A percentile compares a stretch with the other conserved stretches of the same genome.
Conservation (phyloP, 2,113 vertebrate genomes). For the Trematocara variabile region DNA sequence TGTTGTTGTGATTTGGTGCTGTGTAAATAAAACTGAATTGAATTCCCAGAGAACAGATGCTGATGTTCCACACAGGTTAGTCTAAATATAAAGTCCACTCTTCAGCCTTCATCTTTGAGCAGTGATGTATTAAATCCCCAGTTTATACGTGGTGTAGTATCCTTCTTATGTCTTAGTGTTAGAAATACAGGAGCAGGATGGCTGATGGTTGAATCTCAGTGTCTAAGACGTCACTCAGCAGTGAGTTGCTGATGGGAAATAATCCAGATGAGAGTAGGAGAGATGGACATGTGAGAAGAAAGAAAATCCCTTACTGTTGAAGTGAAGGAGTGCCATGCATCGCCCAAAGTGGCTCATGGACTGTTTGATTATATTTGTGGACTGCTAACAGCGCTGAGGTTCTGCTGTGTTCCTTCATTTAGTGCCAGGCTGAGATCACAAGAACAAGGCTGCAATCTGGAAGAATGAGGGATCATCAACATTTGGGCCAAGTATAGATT, state of each 20-base stretch:
- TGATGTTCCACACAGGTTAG: no score
- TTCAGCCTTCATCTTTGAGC: neutral
- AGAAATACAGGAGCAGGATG: neutral
- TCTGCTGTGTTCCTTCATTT: neutral
- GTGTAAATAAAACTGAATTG: no score
- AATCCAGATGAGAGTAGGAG: neutral
- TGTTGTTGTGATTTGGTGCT: no score
- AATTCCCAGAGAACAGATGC: no score
- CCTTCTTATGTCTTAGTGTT: neutral
- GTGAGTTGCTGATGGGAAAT: neutral
- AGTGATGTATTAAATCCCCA: no score
- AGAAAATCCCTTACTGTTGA: neutral
- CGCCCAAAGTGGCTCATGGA: neutral
- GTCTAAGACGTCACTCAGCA: neutral
- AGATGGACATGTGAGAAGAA: neutral
- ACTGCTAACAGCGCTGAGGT: neutral
- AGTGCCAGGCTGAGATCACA: neutral
- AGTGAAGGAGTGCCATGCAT: neutral
- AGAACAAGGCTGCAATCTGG: neutral
- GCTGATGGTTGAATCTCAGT: neutral
- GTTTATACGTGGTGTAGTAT: neutral
- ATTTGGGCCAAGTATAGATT: neutral
- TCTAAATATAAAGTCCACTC: neutral
- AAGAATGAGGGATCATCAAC: neutral
- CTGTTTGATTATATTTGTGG: neutral